Percentiles rank a stretch among this genome's conserved stretches.
Conservation (phyloP, 1,140 invertebrate species). For the Orius insidiosus region DNA sequence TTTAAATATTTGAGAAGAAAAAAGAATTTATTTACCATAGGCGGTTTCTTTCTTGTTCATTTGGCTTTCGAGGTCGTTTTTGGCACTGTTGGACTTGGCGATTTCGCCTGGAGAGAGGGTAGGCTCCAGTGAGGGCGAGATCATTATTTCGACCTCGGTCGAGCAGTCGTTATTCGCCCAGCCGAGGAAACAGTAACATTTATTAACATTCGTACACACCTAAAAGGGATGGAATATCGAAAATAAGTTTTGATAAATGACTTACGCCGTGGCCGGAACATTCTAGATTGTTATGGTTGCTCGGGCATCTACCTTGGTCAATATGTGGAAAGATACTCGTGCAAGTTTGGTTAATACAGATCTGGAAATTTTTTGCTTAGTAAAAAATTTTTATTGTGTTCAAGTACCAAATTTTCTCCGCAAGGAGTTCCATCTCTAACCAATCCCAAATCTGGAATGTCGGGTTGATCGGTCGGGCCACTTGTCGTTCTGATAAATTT, state of each 20-base stretch:
- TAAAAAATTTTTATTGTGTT: background rate
- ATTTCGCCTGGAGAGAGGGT: conserved; percentile 26
- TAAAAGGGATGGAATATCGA: conserved; percentile 24
- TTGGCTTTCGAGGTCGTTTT: conserved; percentile 36
- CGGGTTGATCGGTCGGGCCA: conserved; percentile 41
- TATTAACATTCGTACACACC: conserved; percentile 85
- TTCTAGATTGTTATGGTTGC: conserved; percentile 67
- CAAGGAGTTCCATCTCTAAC: conserved; percentile 83
- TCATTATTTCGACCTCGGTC: conserved; percentile 44
- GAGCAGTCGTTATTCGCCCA: conserved; percentile 85
- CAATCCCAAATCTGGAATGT: conserved; percentile 52
- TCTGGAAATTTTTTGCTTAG: conserved; percentile 27
- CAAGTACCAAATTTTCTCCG: conserved; percentile 57
- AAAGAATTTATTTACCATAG: no score
- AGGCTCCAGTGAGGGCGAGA: conserved; percentile 28
- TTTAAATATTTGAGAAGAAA: no score
- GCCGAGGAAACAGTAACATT: conserved; percentile 75
- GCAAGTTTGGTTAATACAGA: conserved; percentile 88
- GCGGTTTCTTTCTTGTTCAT: conserved; percentile 73
- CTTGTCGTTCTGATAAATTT: conserved; percentile 42
- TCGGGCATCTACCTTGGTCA: conserved; percentile 71
- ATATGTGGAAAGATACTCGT: conserved; percentile 62
- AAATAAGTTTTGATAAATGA: no score
- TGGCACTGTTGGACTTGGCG: no score
- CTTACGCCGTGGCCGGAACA: conserved; percentile 88